Percentiles rank a stretch among this genome's conserved stretches.
phyloP scores from a whole-genome alignment of 2,888 invertebrate species.

The Spilosoma lubricipeda region DNA sequence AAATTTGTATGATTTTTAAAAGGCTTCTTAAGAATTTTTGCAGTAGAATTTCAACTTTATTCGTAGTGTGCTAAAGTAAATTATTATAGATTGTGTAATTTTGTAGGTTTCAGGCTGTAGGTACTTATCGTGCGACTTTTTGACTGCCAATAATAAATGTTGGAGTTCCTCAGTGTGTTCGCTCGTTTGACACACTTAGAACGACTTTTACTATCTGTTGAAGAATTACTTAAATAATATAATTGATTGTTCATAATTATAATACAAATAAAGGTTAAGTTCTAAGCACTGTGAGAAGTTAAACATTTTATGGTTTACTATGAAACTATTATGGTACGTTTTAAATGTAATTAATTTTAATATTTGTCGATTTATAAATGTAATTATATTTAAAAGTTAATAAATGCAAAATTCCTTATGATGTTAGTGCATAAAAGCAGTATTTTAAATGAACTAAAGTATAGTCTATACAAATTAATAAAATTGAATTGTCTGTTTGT shows the following conservation, averaged over 20 bases:
- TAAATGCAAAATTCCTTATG: not conserved
- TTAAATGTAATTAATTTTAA: not conserved
- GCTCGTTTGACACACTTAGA: constrained; percentile 52
- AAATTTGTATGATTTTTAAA: constrained; percentile 70
- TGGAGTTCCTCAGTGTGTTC: constrained; percentile 50
- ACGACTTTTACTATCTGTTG: constrained; percentile 68
- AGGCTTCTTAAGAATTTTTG: constrained; percentile 44
- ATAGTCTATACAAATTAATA: too few species aligned
- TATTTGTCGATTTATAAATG: not conserved
- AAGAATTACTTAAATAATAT: constrained; percentile 42
- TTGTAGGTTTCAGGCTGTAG: constrained; percentile 59
- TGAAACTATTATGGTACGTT: not conserved
- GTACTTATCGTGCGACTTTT: constrained; percentile 66
- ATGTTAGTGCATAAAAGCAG: too few species aligned
- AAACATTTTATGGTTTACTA: constrained; percentile 10
- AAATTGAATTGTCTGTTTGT: too few species aligned
- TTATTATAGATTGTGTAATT: constrained; percentile 32
- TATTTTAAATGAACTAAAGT: too few species aligned
- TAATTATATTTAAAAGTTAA: not conserved
- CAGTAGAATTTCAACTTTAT: constrained; percentile 36
- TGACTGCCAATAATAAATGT: constrained; percentile 50
- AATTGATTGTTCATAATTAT: constrained; percentile 40
- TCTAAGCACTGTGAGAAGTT: not conserved
- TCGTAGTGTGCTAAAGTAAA: constrained; percentile 5
- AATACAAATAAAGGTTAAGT: constrained; percentile 19